Percentiles rank a stretch among this genome's conserved stretches.
Evolutionary conservation across 1,140 invertebrate genomes (phyloP).

Genomic region (Bacillus rossius): DNA sequence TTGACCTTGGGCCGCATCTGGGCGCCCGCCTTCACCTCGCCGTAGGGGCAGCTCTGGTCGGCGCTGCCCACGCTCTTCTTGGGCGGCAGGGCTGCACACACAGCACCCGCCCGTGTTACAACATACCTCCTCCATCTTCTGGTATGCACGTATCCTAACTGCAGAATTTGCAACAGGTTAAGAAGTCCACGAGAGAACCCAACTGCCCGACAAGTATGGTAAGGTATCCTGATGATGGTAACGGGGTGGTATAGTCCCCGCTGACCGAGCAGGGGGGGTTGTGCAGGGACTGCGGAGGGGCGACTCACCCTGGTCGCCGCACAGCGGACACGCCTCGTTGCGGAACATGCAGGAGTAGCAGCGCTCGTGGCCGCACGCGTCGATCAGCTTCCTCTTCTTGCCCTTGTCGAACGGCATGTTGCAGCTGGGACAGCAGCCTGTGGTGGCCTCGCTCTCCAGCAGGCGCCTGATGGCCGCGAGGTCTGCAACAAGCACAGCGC

Average conservation of each 20-base stretch:
- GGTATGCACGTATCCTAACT: background rate
- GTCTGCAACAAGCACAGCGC: conserved; percentile 50
- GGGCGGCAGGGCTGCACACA: conserved; percentile 24
- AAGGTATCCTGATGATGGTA: too few species aligned
- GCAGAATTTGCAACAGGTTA: background rate
- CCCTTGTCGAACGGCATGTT: conserved; percentile 93
- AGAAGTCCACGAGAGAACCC: too few species aligned
- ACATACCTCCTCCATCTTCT: background rate
- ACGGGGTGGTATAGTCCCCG: too few species aligned
- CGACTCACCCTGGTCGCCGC: conserved; percentile 33
- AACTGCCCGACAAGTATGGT: too few species aligned
- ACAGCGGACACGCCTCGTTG: conserved; percentile 86
- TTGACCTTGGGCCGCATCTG: conserved; percentile 48
- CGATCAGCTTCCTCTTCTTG: conserved; percentile 88
- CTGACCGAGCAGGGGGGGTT: too few species aligned
- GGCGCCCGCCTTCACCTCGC: conserved; percentile 27
- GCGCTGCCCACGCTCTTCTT: conserved; percentile 31
- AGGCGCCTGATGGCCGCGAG: conserved; percentile 62
- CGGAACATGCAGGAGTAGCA: conserved; percentile 92
- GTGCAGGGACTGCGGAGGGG: too few species aligned
- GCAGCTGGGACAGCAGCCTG: conserved; percentile 66
- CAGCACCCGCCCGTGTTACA: conserved; percentile 1
- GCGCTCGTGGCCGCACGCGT: conserved; percentile 89
- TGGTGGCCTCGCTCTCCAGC: conserved; percentile 54
- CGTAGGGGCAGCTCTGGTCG: conserved; percentile 38